Percentiles rank a stretch among this genome's conserved stretches.
Conservation (phyloP, 2,888 invertebrate species). For the Gymnosoma rotundatum region DNA sequence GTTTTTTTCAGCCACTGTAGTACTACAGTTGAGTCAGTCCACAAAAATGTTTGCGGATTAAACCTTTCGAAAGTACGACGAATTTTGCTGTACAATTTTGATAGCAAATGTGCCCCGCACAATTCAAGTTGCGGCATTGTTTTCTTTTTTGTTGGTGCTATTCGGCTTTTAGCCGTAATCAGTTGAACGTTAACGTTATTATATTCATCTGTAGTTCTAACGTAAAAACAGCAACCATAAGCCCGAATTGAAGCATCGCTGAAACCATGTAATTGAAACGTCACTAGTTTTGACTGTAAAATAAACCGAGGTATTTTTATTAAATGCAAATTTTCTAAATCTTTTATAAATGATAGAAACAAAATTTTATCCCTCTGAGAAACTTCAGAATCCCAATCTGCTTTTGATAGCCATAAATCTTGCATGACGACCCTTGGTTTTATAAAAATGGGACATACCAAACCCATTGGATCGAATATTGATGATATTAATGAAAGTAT, state of each 20-base stretch:
- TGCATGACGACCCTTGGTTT: slow-evolving; percentile 54
- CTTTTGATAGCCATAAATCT: slow-evolving; percentile 41
- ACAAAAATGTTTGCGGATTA: slow-evolving; percentile 30
- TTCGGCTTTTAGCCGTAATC: not conserved
- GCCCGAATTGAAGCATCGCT: slow-evolving; percentile 23
- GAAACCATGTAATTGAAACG: slow-evolving; percentile 24
- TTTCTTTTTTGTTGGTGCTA: slow-evolving; percentile 36
- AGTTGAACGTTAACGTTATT: slow-evolving; percentile 1
- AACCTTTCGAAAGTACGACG: slow-evolving; percentile 19
- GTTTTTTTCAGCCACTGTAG: slow-evolving; percentile 41
- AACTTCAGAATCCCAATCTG: slow-evolving; percentile 34
- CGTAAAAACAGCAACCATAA: slow-evolving; percentile 29
- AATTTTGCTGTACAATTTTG: slow-evolving; percentile 39
- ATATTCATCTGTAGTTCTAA: not conserved
- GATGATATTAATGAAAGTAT: slow-evolving; percentile 32
- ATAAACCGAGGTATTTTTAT: slow-evolving; percentile 18
- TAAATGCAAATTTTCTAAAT: slow-evolving; percentile 22
- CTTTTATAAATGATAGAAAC: slow-evolving; percentile 15
- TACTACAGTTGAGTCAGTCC: slow-evolving; percentile 47
- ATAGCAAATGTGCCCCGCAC: slow-evolving; percentile 11
- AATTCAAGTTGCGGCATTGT: slow-evolving; percentile 32
- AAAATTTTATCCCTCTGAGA: not conserved
- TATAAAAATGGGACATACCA: slow-evolving; percentile 4
- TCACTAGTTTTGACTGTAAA: slow-evolving; percentile 12
- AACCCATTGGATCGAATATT: slow-evolving; percentile 48